Conservation (phyloP, 2,888 invertebrate genomes). For the Phalangium opilio region DNA sequence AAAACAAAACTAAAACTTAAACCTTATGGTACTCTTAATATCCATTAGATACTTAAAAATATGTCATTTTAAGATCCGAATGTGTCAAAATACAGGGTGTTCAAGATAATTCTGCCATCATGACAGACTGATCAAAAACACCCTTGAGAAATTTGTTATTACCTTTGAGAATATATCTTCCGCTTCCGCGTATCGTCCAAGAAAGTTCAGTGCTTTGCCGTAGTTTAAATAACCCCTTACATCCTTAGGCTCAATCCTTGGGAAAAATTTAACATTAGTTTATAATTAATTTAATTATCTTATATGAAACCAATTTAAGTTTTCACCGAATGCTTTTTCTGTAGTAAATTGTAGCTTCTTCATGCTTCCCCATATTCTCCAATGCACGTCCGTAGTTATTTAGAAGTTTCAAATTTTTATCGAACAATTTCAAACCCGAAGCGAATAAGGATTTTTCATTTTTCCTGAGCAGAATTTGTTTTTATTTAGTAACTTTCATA, state of each 20-base stretch:
- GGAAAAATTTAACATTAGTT: neutral
- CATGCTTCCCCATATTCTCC: conserved; percentile 51
- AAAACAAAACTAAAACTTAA: neutral
- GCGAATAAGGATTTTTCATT: conserved; percentile 85
- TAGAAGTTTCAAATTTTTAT: conserved; percentile 82
- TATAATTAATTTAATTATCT: neutral
- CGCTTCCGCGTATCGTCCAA: conserved; percentile 72
- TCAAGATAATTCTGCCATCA: neutral
- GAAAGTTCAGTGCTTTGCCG: conserved; percentile 79
- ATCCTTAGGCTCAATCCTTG: conserved; percentile 57
- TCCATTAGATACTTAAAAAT: no score
- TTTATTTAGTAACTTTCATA: neutral
- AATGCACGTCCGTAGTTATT: conserved; percentile 94
- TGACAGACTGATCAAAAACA: neutral
- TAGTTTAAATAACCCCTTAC: conserved; percentile 70
- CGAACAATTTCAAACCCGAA: conserved; percentile 66
- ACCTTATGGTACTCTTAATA: no score
- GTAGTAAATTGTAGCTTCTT: conserved; percentile 74
- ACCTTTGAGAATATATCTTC: conserved; percentile 77
- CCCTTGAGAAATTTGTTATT: conserved; percentile 4
- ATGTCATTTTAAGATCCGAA: no score
- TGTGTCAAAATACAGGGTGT: no score
- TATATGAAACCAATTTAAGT: neutral
- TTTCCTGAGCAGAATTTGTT: no score
- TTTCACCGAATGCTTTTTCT: conserved; percentile 60